A percentile compares a stretch with the other conserved stretches of the same genome.
phyloP scores from a whole-genome alignment of 2,888 invertebrate genomes.

The Fissipunctia ypsillon region DNA sequence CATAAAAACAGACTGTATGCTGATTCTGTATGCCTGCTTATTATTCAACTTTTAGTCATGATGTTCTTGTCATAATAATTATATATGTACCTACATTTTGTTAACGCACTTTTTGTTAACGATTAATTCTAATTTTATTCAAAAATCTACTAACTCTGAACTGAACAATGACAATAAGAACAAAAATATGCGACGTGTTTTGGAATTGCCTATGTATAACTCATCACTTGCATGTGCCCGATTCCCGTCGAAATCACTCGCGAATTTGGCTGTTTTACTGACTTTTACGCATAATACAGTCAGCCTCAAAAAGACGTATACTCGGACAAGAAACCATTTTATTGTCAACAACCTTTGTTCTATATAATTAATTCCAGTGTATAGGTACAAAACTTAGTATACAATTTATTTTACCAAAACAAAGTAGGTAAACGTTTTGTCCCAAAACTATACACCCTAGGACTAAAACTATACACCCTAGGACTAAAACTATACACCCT shows the following conservation, averaged over 20 bases:
- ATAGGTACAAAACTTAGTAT: too few species aligned
- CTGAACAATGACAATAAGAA: background rate
- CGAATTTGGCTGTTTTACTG: background rate
- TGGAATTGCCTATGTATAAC: background rate
- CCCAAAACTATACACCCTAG: too few species aligned
- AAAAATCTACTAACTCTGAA: background rate
- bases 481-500: too few species aligned
- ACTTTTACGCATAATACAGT: too few species aligned
- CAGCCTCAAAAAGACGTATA: too few species aligned
- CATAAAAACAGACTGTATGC: slow-evolving; percentile 41
- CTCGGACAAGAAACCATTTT: too few species aligned
- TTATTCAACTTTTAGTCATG: background rate
- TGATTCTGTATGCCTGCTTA: slow-evolving; percentile 3
- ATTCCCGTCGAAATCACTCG: background rate
- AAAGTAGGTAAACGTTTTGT: too few species aligned
- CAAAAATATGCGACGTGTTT: background rate
- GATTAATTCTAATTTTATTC: background rate
- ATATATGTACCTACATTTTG: too few species aligned
- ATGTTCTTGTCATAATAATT: background rate
- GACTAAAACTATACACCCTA: too few species aligned
- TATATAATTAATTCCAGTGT: too few species aligned
- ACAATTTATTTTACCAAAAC: too few species aligned
- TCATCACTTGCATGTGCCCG: background rate
- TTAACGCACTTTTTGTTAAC: background rate
- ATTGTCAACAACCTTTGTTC: too few species aligned